Evolutionary conservation across 2,797 vertebrate species (phyloP).

Genomic region (Acestrorhynchus altus): DNA sequence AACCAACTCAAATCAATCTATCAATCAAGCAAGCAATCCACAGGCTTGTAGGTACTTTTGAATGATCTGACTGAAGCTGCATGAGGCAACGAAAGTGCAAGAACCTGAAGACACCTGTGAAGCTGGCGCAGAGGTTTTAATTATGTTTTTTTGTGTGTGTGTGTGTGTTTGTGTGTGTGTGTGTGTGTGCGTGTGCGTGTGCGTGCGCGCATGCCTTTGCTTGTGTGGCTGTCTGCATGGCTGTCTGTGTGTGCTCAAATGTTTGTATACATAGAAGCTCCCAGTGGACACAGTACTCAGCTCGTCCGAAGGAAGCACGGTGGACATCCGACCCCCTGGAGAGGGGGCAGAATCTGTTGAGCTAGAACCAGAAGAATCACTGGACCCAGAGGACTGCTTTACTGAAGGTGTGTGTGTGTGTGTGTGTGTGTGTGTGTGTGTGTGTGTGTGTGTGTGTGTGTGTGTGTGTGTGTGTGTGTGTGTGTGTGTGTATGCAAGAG

Average conservation of each 20-base stretch:
- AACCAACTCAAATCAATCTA: constrained; percentile 37
- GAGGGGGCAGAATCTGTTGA: constrained; percentile 89
- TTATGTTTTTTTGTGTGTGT: constrained; percentile 33
- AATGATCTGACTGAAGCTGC: constrained; percentile 74
- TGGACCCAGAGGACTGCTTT: constrained; percentile 95
- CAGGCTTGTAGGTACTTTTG: constrained; percentile 84
- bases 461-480: neutral
- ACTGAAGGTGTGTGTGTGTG: constrained; percentile 86
- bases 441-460: constrained; percentile 67
- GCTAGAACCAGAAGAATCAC: constrained; percentile 88
- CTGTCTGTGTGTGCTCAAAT: constrained; percentile 23
- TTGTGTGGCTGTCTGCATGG: constrained; percentile 50
- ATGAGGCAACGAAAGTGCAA: constrained; percentile 70
- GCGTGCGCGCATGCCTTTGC: no score
- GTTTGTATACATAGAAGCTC: constrained; percentile 83
- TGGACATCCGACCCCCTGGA: constrained; percentile 89
- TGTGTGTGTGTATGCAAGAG: neutral
- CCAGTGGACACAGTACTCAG: constrained; percentile 84
- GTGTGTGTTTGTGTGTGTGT: constrained; percentile 31
- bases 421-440: neutral
- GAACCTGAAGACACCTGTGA: constrained; percentile 67
- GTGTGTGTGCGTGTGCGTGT: constrained; percentile 10
- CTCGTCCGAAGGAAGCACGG: constrained; percentile 96
- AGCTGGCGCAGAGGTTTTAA: constrained; percentile 25
- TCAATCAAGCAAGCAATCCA: constrained; percentile 41